A percentile compares a stretch with the other conserved stretches of the same genome.
phyloP scores from a whole-genome alignment of 2,888 invertebrate genomes.

The Brachylomia viminalis region DNA sequence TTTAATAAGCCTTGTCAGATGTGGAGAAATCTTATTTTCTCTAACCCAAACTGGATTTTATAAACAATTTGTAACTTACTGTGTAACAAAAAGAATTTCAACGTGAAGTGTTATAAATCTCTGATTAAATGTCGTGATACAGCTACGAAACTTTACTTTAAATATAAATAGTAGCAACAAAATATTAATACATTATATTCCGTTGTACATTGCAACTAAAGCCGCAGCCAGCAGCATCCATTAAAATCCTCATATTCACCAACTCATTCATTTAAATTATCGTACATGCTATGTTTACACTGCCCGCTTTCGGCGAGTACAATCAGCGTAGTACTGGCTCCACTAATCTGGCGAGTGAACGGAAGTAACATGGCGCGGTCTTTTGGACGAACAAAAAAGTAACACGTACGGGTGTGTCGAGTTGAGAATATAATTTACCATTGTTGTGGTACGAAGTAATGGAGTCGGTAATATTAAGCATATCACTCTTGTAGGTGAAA shows the following conservation, averaged over 20 bases:
- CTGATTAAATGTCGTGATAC: not conserved
- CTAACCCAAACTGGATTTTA: not conserved
- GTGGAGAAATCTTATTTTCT: not conserved
- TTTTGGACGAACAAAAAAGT: constrained; percentile 64
- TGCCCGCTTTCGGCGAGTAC: constrained; percentile 42
- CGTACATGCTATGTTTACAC: constrained; percentile 59
- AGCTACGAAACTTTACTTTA: constrained; percentile 1
- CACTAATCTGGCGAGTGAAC: constrained; percentile 60
- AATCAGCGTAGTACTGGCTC: constrained; percentile 57
- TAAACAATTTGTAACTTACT: not conserved
- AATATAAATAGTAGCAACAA: constrained; percentile 1
- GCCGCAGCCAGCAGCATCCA: constrained; percentile 49
- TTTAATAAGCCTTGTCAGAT: not conserved
- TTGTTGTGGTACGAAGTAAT: constrained; percentile 42
- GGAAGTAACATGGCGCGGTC: constrained; percentile 64
- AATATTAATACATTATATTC: constrained; percentile 21
- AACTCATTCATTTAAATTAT: constrained; percentile 64
- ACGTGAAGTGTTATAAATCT: not conserved
- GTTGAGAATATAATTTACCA: constrained; percentile 51
- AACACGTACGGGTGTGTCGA: constrained; percentile 54
- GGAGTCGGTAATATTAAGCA: constrained; percentile 49
- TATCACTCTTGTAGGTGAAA: too few species aligned
- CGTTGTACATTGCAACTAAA: constrained; percentile 45
- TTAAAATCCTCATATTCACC: constrained; percentile 57
- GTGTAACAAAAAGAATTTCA: not conserved